Evolutionary conservation across 2,888 invertebrate genomes (phyloP), one percentile per base, ranked within the genome.

Genomic region (Neoitamus cyanurus): DNA sequence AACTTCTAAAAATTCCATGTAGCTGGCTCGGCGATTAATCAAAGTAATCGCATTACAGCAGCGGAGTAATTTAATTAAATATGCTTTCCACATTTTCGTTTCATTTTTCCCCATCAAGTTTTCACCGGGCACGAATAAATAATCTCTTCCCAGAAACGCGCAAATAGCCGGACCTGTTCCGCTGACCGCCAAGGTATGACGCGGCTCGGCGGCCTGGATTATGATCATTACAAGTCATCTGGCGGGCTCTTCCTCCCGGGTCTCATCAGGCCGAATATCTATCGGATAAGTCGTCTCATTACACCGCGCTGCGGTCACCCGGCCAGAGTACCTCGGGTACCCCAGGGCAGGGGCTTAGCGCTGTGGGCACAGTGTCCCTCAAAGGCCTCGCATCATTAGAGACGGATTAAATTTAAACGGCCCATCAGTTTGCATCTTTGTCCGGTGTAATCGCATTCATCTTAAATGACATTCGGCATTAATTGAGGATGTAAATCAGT

Each of bases 401-500:
- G 46, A 75, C 77, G 83, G 85, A 85, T 85, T 85, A 85, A 83
- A 85, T 85, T 85, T 83, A 83, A 83, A 85, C 85, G 85, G 78
- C 31, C 85, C 85, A 85, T 83, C 85, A 85, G 72, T 85, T 85
- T 46, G 70, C 36, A 70, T 85, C 77, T 77, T 77, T 85, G 85
- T 83, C 85, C 83, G 20, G 31, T 72, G 84, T 85, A 85, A 85
- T 85, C 85, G 85, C 83, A 85, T 85, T 85, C 82, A 85, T 85
- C 85, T 85, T 75, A 73, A 85, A 85, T 85, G 85, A 85, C 85
- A 85, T 85, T 85, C 85, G 37, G 85, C 83, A 85, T 85, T 85
- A 85, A 85, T 85, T 83, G 85, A 73, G 83, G 83, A 85, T 85
- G 85, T 85, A 85, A 85, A 73, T 85, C 85, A 85, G 73, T 85